phyloP scores from a whole-genome alignment of 2,113 vertebrate species.

The Aix galericulata region DNA sequence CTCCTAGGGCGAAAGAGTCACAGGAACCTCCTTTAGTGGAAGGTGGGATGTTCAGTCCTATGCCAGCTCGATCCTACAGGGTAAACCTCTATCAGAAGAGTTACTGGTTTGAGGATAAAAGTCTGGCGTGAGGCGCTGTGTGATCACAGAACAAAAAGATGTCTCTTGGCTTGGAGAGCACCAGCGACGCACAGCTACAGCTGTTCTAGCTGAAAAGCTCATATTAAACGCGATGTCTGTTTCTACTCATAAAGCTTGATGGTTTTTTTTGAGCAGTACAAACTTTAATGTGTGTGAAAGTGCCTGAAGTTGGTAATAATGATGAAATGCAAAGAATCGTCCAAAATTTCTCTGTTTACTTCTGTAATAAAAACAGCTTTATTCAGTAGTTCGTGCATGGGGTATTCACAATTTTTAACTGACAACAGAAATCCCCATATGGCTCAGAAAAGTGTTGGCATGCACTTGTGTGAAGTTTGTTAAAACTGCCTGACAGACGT shows the following conservation, averaged over 20 bases:
- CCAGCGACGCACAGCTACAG: not conserved
- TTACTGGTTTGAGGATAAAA: not conserved
- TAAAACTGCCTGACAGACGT: slow-evolving; percentile 54
- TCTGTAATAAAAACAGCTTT: slow-evolving; percentile 39
- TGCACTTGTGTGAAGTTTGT: slow-evolving; percentile 34
- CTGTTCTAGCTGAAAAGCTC: not conserved
- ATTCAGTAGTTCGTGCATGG: slow-evolving; percentile 27
- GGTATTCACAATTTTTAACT: slow-evolving; percentile 25
- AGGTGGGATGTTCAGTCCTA: not conserved
- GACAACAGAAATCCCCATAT: slow-evolving; percentile 58
- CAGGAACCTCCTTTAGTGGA: not conserved
- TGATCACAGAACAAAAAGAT: not conserved
- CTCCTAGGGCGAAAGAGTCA: not conserved
- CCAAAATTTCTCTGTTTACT: slow-evolving; percentile 37
- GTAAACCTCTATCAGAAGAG: not conserved
- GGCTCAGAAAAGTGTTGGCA: slow-evolving; percentile 48
- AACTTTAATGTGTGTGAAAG: not conserved
- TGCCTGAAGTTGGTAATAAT: not conserved
- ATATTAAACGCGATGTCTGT: not conserved
- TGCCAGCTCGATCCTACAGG: not conserved
- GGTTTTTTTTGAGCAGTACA: not conserved
- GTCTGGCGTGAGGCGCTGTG: not conserved
- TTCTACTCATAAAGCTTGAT: not conserved
- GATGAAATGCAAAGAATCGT: slow-evolving; percentile 22
- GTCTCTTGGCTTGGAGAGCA: not conserved